Conservation (phyloP, 2,113 vertebrate species). For the Pterocles orientalis region DNA sequence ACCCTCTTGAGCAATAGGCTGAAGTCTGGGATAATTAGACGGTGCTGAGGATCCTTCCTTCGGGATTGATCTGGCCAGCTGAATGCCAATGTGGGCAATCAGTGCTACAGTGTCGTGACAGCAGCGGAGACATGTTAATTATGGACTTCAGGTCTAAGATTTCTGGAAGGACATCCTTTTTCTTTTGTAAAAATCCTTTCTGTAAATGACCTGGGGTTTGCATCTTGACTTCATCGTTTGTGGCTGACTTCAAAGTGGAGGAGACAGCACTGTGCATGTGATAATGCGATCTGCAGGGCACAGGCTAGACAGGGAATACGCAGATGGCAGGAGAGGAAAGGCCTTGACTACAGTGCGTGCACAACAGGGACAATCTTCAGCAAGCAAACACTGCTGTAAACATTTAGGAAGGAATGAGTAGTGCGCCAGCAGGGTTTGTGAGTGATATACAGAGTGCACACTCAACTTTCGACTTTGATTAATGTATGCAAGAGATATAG, state of each 20-base stretch:
- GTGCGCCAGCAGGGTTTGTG: background rate
- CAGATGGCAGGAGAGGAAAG: background rate
- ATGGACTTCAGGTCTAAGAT: background rate
- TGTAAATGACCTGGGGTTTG: background rate
- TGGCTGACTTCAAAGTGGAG: background rate
- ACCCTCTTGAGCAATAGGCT: background rate
- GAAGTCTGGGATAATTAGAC: background rate
- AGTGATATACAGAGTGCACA: background rate
- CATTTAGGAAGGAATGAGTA: background rate
- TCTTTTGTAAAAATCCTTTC: background rate
- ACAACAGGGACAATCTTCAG: background rate
- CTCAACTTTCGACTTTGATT: conserved; percentile 43
- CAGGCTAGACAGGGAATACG: fast-evolving
- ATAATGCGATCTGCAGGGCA: too few relatives aligned
- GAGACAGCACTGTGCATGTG: background rate
- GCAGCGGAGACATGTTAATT: background rate
- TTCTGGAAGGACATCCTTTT: background rate
- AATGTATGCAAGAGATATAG: conserved; percentile 39
- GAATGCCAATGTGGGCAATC: background rate
- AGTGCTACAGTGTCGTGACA: background rate
- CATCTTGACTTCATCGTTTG: background rate
- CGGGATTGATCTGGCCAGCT: background rate
- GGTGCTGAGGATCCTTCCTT: background rate
- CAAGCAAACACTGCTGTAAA: background rate
- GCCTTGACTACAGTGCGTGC: background rate